Percentiles rank a stretch among this genome's conserved stretches.
These are phyloP conservation scores for Rhopilema esculentum DNA, from an alignment of 30 jellyfish, hydroid and myxozoan species.

Conservation along the genomic window DNA sequence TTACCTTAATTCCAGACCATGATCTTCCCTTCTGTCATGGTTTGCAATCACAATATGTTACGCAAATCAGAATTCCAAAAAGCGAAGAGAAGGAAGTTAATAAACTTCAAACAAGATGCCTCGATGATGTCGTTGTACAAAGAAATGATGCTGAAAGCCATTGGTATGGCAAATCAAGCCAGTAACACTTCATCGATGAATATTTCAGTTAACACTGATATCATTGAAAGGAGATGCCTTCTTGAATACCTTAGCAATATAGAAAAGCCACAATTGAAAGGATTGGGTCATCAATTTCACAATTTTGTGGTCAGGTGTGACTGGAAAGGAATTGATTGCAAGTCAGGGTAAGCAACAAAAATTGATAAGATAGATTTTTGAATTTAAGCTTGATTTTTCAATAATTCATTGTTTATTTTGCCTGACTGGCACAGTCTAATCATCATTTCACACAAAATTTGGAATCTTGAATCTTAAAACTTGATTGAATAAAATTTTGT, in stretches of 20 bases:
- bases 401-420: no score
- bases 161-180: background rate
- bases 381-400: background rate
- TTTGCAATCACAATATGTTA: constrained; percentile 11
- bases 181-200: background rate
- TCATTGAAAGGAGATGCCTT: background rate
- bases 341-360: background rate
- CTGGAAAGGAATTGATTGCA: constrained; percentile 2
- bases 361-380: background rate
- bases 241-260: background rate
- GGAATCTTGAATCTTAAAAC: no score
- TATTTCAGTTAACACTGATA: background rate
- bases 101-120: background rate
- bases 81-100: background rate
- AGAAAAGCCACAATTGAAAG: background rate
- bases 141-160: background rate
- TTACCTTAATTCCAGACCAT: background rate
- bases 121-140: background rate
- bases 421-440: no score
- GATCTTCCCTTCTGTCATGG: constrained; percentile 5
- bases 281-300: background rate
- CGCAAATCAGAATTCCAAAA: background rate
- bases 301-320: background rate
- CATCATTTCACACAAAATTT: no score
- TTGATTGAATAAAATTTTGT: no score